Conservation (phyloP, 2,113 vertebrate genomes). For the Carlito syrichta region DNA sequence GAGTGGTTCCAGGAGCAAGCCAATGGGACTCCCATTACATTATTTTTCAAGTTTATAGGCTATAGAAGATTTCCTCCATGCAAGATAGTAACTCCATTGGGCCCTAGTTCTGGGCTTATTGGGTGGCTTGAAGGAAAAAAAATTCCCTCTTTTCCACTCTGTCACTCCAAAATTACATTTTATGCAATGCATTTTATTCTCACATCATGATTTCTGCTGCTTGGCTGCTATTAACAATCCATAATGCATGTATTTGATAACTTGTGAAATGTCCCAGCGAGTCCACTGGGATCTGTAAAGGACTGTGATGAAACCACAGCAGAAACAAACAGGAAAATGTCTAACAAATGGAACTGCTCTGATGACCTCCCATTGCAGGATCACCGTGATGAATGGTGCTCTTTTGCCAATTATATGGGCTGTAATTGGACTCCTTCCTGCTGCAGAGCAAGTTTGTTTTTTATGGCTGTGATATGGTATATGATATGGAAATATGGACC, state of each 20-base stretch:
- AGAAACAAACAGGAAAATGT: conserved; percentile 45
- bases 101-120: neutral
- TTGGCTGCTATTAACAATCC: conserved; percentile 51
- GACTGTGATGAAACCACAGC: neutral
- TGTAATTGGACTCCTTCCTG: conserved; percentile 37
- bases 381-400: conserved; percentile 14
- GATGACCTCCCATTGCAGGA: neutral
- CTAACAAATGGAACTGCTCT: conserved; percentile 27
- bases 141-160: conserved; percentile 8
- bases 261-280: conserved; percentile 53
- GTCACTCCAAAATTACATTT: conserved; percentile 49
- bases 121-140: neutral
- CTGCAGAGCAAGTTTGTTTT: conserved; percentile 17
- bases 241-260: conserved; percentile 55
- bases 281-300: conserved; percentile 28
- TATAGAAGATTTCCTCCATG: neutral
- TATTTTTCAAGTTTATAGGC: conserved; percentile 45
- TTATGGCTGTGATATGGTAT: conserved; percentile 36
- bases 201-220: conserved; percentile 34
- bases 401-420: conserved; percentile 36
- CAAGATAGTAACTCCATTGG: neutral
- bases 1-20: neutral
- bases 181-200: conserved; percentile 37
- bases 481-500: conserved; percentile 26
- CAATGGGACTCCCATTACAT: neutral